phyloP scores from a whole-genome alignment of 2,113 vertebrate genomes.

The Gila orcuttii region DNA sequence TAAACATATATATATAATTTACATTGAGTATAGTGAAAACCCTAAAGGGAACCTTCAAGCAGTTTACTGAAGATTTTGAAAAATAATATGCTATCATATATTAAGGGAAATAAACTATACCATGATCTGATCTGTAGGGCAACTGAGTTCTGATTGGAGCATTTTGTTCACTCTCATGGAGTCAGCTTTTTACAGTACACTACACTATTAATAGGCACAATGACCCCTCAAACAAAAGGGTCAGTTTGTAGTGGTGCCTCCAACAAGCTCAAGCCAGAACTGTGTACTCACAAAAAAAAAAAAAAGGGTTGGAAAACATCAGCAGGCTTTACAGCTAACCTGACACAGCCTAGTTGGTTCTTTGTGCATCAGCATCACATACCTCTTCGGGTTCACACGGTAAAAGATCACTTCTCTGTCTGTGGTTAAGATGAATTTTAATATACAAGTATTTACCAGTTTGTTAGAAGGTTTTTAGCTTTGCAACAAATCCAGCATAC shows the following conservation, averaged over 20 bases:
- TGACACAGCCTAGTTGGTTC: background rate
- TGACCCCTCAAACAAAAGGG: slow-evolving; percentile 31
- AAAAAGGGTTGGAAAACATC: background rate
- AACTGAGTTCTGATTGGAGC: background rate
- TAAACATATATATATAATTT: background rate
- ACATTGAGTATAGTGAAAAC: background rate
- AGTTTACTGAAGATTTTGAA: background rate
- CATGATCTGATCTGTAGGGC: background rate
- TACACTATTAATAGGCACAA: slow-evolving; percentile 30
- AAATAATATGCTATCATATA: background rate
- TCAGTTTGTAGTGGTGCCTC: slow-evolving; percentile 22
- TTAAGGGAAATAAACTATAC: background rate
- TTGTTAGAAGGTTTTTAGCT: background rate
- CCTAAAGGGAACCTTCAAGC: background rate
- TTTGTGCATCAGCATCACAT: slow-evolving; percentile 1
- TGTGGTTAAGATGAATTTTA: background rate
- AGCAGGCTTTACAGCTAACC: background rate
- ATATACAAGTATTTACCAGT: background rate
- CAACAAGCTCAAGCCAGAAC: slow-evolving; percentile 12
- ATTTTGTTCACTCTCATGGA: background rate
- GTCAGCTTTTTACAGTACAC: slow-evolving; percentile 40
- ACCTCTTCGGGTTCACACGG: slow-evolving; percentile 8
- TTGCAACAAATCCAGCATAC: background rate
- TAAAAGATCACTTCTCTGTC: background rate
- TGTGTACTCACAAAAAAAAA: slow-evolving; percentile 9